Base-by-base conservation (phyloP, 2,797 vertebrate genomes). In the Coranthus polyacanthus region DNA sequence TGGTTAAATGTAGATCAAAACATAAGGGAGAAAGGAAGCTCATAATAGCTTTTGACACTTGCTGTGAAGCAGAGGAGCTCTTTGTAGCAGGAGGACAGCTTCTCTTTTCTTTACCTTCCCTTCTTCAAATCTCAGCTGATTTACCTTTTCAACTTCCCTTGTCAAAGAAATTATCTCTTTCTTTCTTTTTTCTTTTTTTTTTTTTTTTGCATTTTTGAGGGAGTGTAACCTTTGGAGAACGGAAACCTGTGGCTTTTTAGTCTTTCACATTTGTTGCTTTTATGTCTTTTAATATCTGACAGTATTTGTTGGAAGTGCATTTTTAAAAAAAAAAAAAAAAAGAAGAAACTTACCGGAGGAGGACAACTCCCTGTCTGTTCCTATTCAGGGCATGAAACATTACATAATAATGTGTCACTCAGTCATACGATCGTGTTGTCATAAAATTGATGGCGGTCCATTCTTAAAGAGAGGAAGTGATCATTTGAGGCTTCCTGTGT, bases 1-100 rank as follows among this genome's bases (percentile, higher is more conserved):
- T 69, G 75, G 68, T 90, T 89, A 84, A 86, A 88, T 72, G 73
- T 70, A 75, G 85, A 92, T 92, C 79, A 91, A 90, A 92, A 85
- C 85, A 71, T 68, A 57, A 56, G 47, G 64, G 67, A 81, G 73
- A 70, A 70, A 47, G 49, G 51, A 51, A 58, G 63, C 84, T 76
- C 61, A 29, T 84, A 91, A 91, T 79, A 72, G 71, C 56, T 71
- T 83, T 44, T 87, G 89, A 87, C 69, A 68, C 67, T 62, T 45
- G 49, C 75, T 80, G 75, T 86, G 78, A 89, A 84, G 78, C 70
- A 44, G 62, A 80, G 73, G 53, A 44, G 38, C 64, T 63, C 71
- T 81, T 67, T 70, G 36, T 69, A 58, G 68, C 50, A 63, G 72
- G 15, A 45, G 43, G 59, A 76, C 66, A 37, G 50, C 46, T 38